Evolutionary conservation across 1,140 invertebrate species (phyloP), one percentile per base, ranked within the genome.

Genomic region (Mamestra configurata): DNA sequence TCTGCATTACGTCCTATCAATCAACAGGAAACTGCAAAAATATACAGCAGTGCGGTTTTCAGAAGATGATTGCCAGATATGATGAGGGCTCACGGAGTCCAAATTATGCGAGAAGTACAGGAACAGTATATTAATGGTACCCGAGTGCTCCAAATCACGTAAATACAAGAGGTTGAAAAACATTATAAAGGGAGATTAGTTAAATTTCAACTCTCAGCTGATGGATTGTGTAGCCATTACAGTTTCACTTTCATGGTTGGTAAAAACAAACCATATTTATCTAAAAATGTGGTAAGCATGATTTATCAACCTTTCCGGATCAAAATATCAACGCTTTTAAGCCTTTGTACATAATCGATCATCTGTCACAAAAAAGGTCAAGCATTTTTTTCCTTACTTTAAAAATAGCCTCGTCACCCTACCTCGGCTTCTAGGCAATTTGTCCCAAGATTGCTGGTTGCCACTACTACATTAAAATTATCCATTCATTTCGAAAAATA

Each of bases 391-490:
- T 53, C 18, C 22, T 18, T 22, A 22, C 18, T 43, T 22, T 53
- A 20, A 7, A 53, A 53, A 59, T 7, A 31, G 27, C 64, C 11
- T 68, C 18, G 64, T 46, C 64, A 46, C 64, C 64, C 64, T 68
- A 68, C 37, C 4, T 68, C 24, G 18, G 37, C 64, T 46, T n/a
- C 64, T 68, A 46, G 64, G 37, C 46, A 68, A 68, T 68, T 46
- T 68, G 18, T 43, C 40, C 7, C 64, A 46, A 68, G 64, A 68
- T 68, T 68, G 64, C 64, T 22, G 18, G 37, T 43, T 20, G 64
- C 1, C 31, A 68, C 64, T 68, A 68, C 64, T 68, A 46, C 64
- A 68, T 68, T 68, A 68, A 68, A 68, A 46, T 68, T 68, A 68
- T 46, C 37, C 64, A 46, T 66, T 66, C 61, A 8, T 68, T 68